These are phyloP conservation scores for Pholis gunnellus DNA, from an alignment of 2,113 vertebrate species.

Conservation along the genomic window DNA sequence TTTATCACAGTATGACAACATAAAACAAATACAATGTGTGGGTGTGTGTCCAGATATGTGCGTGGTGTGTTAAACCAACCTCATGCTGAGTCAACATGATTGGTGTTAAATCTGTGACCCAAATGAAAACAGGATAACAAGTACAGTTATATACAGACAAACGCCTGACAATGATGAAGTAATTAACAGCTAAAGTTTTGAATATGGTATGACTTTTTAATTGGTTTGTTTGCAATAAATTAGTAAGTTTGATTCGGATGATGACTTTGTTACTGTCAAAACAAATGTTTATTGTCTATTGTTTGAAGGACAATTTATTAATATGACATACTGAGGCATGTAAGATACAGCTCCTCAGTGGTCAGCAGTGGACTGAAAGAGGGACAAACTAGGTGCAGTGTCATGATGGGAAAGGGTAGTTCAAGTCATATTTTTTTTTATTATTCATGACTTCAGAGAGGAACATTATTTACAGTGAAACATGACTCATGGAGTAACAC, in stretches of 20 bases:
- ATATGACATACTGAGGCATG: neutral
- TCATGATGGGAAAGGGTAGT: neutral
- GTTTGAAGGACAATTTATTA: neutral
- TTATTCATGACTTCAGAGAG: constrained; percentile 51
- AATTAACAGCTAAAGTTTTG: neutral
- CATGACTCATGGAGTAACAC: constrained; percentile 41
- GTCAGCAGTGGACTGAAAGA: neutral
- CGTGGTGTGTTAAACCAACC: neutral
- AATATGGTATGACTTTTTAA: too few relatives aligned
- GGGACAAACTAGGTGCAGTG: constrained; percentile 11
- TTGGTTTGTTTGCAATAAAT: neutral
- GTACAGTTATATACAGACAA: neutral
- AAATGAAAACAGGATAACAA: neutral
- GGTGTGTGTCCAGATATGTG: too few relatives aligned
- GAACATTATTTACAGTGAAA: constrained; percentile 50
- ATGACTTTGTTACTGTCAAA: neutral
- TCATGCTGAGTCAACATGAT: neutral
- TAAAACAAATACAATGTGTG: neutral
- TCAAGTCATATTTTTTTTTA: constrained; percentile 23
- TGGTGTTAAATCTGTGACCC: neutral
- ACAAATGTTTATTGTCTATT: neutral
- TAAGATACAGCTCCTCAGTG: neutral
- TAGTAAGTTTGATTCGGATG: neutral
- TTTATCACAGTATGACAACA: neutral
- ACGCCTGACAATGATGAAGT: neutral